A percentile compares a stretch with the other conserved stretches of the same genome.
phyloP scores from a whole-genome alignment of 2,797 vertebrate species.

The Natrix natrix region DNA sequence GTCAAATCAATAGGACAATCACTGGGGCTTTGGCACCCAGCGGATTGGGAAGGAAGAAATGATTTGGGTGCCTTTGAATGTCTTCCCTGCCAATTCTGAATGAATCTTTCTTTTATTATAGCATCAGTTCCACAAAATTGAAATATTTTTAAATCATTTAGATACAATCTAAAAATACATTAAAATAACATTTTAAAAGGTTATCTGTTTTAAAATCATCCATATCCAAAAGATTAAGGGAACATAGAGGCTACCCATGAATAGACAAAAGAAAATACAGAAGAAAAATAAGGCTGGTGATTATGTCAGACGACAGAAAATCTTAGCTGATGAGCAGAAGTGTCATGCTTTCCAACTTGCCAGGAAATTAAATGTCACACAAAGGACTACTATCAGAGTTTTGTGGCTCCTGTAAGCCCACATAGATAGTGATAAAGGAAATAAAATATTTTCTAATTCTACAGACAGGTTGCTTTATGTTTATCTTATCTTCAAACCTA shows the following conservation, averaged over 20 bases:
- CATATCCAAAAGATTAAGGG: neutral
- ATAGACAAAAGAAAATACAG: neutral
- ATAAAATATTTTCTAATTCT: neutral
- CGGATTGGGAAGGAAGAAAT: neutral
- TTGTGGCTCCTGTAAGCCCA: neutral
- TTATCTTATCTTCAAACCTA: neutral
- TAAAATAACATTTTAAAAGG: neutral
- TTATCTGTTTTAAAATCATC: neutral
- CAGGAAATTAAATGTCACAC: conserved; percentile 34
- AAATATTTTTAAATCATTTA: neutral
- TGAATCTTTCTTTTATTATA: neutral
- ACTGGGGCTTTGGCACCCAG: no score
- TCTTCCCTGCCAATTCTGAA: neutral
- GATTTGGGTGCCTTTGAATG: neutral
- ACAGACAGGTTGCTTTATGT: neutral
- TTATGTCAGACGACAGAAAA: neutral
- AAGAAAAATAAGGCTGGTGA: neutral
- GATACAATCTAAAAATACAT: neutral
- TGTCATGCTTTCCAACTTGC: neutral
- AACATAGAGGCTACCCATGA: neutral
- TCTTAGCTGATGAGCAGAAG: neutral
- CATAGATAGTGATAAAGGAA: neutral
- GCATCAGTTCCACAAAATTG: neutral
- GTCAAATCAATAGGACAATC: no score
- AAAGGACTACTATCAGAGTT: neutral